Evolutionary conservation across 2,797 vertebrate species (phyloP), one percentile per base, ranked within the genome.

Genomic region (Steatocranus sp.): DNA sequence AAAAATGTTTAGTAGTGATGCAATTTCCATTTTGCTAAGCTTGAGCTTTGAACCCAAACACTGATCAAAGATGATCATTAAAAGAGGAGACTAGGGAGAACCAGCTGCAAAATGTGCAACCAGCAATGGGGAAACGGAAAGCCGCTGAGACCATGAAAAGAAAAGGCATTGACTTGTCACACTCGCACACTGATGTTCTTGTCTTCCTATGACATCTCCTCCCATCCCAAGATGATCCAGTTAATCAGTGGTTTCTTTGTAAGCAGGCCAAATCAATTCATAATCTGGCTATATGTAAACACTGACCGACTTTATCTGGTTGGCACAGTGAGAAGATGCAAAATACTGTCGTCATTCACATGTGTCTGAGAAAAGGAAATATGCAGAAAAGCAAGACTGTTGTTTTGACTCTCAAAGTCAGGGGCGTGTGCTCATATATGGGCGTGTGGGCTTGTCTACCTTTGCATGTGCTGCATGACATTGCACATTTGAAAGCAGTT

Each of bases 181-280:
- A 78, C 85, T 76, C 76, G 3, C 80, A 92, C 81, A 89, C 88
- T 87, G 86, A 92, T 84, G 88, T 90, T 76, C 74, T 86, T 93
- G 93, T 93, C 88, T 86, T 78, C n/a, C 34, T 51, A 58, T 88
- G 86, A 85, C 90, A 80, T 84, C 87, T 63, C 84, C 85, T 78
- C 78, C 81, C 90, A 82, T 79, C 89, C 74, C 80, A 34, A 80
- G 79, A 80, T 20, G 77, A 88, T 87, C 78, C 89, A 56, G 76
- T 86, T 91, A 87, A 93, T 94, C 87, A 92, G 86, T 90, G 87
- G 81, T 84, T 92, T 91, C 89, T 90, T 81, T 93, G 92, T 94
- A 74, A 82, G 41, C 1, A 5, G 30, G 75, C 58, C 38, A 20
- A 76, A 85, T 43, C 88, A 51, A 36, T 86, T 86, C 81, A 83